phyloP scores from a whole-genome alignment of 2,888 invertebrate species.

The Tetheella fluctuosa region DNA sequence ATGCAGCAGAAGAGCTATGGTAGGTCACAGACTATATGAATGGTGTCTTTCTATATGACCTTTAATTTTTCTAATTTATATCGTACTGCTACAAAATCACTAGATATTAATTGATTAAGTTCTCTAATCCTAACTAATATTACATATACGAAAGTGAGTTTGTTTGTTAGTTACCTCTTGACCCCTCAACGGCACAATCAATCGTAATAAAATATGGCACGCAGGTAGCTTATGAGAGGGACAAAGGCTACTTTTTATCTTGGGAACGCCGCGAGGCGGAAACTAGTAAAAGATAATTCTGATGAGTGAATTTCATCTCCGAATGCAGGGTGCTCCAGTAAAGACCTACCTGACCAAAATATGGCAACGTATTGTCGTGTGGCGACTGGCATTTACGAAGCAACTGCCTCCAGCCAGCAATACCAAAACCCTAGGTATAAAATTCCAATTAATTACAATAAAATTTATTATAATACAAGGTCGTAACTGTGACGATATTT shows the following conservation, averaged over 20 bases:
- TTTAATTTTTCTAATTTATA: too few relatives aligned
- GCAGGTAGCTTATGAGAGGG: too few relatives aligned
- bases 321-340: constrained; percentile 62
- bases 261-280: too few relatives aligned
- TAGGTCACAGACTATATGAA: constrained; percentile 25
- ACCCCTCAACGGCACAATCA: too few relatives aligned
- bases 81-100: too few relatives aligned
- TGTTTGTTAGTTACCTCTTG: too few relatives aligned
- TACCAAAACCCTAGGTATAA: constrained; percentile 69
- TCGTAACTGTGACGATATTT: constrained; percentile 45
- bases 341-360: constrained; percentile 68
- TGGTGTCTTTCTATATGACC: too few relatives aligned
- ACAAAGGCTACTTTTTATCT: too few relatives aligned
- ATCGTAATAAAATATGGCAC: too few relatives aligned
- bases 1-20: constrained; percentile 72
- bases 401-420: constrained; percentile 65
- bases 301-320: background rate
- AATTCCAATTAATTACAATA: constrained; percentile 23
- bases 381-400: constrained; percentile 70
- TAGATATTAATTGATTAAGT: too few relatives aligned
- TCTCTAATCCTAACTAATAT: too few relatives aligned
- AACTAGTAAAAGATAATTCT: background rate
- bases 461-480: constrained; percentile 21
- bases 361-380: constrained; percentile 72
- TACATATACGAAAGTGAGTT: too few relatives aligned